Evolutionary conservation across 2,797 vertebrate genomes (phyloP).

Genomic region (Phyllotis vaccarum): DNA sequence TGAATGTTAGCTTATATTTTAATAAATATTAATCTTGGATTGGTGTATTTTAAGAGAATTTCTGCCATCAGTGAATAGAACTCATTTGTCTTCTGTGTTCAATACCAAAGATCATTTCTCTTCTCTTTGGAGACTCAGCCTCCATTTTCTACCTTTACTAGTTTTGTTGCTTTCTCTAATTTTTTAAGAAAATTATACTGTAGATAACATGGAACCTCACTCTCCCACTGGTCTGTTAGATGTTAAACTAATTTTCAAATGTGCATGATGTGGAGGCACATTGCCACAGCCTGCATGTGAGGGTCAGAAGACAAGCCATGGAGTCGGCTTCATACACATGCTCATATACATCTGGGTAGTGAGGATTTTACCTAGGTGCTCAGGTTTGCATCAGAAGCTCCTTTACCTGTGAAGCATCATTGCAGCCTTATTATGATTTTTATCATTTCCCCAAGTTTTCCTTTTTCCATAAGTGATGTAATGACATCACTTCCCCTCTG

Average conservation of each 20-base stretch:
- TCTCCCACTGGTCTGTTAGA: neutral
- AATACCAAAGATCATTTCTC: neutral
- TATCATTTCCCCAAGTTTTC: neutral
- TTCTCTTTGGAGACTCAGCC: neutral
- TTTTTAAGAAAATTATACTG: neutral
- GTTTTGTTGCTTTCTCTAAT: conserved; percentile 26
- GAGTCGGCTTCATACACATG: too few relatives aligned
- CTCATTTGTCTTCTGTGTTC: neutral
- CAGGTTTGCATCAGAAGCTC: neutral
- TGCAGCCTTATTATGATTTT: neutral
- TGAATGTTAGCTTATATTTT: too few relatives aligned
- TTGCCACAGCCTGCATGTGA: neutral
- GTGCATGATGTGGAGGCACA: neutral
- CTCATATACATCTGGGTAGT: neutral
- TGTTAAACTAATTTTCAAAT: neutral
- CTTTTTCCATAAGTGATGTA: neutral
- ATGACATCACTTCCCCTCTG: neutral
- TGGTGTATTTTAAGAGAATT: too few relatives aligned
- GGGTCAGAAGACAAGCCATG: neutral
- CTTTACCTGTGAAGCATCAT: neutral
- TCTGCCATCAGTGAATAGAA: conserved; percentile 12
- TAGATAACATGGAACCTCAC: neutral
- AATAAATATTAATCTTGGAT: too few relatives aligned
- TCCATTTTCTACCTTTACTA: neutral
- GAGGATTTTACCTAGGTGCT: neutral